Percentiles rank a stretch among this genome's conserved stretches.
phyloP scores from a whole-genome alignment of 1,140 invertebrate species.

The Liolophura sinensis region DNA sequence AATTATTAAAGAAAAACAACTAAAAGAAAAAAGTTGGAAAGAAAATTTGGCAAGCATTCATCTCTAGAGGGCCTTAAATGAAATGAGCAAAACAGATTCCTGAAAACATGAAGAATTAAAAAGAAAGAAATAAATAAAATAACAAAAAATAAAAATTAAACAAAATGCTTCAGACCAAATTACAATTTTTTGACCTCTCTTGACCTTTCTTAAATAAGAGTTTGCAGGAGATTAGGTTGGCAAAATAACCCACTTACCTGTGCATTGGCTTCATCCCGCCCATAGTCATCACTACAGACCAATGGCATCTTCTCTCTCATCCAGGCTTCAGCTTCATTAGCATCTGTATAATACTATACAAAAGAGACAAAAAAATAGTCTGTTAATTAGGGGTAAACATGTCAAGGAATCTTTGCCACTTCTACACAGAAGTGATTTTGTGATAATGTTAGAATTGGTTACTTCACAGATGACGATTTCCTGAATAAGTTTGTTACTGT shows the following conservation, averaged over 20 bases:
- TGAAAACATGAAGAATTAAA: neutral
- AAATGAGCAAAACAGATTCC: no score
- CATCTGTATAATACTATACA: conserved; percentile 89
- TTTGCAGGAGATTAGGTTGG: no score
- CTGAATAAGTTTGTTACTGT: no score
- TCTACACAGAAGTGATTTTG: no score
- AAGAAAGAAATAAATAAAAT: conserved; percentile 2
- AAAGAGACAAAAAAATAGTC: neutral
- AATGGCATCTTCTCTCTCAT: conserved; percentile 97
- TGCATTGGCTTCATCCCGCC: conserved; percentile 91
- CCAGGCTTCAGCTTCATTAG: conserved; percentile 97
- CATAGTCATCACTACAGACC: conserved; percentile 98
- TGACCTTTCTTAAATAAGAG: neutral
- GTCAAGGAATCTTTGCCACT: no score
- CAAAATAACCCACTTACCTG: conserved; percentile 53
- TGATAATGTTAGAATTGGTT: no score
- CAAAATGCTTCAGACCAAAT: neutral
- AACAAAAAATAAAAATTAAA: neutral
- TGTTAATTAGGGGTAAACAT: no score
- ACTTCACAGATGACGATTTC: no score
- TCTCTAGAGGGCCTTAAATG: no score
- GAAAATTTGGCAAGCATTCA: no score
- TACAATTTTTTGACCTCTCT: neutral
- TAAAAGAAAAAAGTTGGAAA: no score
- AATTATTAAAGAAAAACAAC: no score